A percentile compares a stretch with the other conserved stretches of the same genome.
phyloP scores from a whole-genome alignment of 2,113 vertebrate genomes.

The Alethe diademata region DNA sequence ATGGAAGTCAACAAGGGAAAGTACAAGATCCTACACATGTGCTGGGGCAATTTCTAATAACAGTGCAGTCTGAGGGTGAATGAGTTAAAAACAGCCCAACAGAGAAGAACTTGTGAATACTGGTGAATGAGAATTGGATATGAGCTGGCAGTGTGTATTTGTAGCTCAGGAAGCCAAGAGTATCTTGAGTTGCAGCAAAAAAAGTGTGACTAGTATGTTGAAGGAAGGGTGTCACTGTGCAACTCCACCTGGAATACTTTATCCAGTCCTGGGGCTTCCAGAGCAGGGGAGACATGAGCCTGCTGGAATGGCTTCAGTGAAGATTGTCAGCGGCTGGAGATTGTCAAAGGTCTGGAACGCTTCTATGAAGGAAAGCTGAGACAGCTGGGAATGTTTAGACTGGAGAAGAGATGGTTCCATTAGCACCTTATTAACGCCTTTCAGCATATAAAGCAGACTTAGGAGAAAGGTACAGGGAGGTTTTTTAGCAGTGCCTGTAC shows the following conservation, averaged over 20 bases:
- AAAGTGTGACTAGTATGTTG: rapidly evolving
- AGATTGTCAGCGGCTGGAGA: neutral
- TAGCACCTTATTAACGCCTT: neutral
- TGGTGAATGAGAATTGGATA: neutral
- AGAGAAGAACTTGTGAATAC: neutral
- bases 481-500: neutral
- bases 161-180: neutral
- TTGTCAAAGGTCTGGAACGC: neutral
- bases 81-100: neutral
- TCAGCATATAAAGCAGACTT: neutral
- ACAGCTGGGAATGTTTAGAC: neutral
- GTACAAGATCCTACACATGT: neutral
- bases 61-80: neutral
- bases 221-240: neutral
- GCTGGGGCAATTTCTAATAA: neutral
- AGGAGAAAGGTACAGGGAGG: neutral
- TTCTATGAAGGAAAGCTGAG: neutral
- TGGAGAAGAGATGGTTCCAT: rapidly evolving
- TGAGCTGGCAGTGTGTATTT: neutral
- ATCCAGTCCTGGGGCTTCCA: neutral
- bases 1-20: neutral
- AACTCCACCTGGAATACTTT: neutral
- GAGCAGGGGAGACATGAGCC: neutral
- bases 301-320: neutral
- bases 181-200: neutral